Conservation (phyloP, 2,888 invertebrate species). For the Tanytarsus gracilentus region DNA sequence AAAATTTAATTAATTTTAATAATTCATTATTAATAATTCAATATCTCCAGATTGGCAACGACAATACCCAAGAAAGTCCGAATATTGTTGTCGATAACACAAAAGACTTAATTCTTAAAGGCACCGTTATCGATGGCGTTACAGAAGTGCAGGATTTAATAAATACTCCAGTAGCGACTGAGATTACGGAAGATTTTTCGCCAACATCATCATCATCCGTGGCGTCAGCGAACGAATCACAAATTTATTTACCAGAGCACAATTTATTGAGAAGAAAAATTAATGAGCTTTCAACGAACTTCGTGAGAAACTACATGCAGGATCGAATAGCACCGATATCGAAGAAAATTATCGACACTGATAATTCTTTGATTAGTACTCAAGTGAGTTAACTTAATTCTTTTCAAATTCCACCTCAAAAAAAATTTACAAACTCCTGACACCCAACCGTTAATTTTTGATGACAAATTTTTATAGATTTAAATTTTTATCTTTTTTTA, state of each 20-base stretch:
- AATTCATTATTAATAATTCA: neutral
- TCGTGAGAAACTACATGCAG: conserved; percentile 11
- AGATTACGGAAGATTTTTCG: conserved; percentile 18
- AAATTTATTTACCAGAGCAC: neutral
- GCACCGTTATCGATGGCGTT: conserved; percentile 18
- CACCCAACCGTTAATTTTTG: neutral
- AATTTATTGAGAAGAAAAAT: conserved; percentile 15
- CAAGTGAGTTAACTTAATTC: conserved; percentile 1
- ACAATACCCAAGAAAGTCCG: neutral
- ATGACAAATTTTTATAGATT: neutral
- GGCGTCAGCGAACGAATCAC: neutral
- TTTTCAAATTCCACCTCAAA: too few relatives aligned
- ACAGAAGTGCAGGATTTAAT: conserved; percentile 7
- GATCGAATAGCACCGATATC: conserved; percentile 4
- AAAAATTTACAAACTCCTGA: neutral
- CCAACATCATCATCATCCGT: neutral
- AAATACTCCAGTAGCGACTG: conserved; percentile 13
- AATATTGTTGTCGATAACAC: conserved; percentile 9
- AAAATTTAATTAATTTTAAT: neutral
- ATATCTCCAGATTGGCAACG: conserved; percentile 18
- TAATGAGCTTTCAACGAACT: conserved; percentile 9
- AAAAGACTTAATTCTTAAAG: conserved; percentile 14
- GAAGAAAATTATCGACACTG: conserved; percentile 22
- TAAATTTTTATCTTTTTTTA: neutral
- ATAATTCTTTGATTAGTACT: conserved; percentile 17